These are phyloP conservation scores for Xestobium rufovillosum DNA, from an alignment of 2,888 invertebrate species.

Conservation along the genomic window DNA sequence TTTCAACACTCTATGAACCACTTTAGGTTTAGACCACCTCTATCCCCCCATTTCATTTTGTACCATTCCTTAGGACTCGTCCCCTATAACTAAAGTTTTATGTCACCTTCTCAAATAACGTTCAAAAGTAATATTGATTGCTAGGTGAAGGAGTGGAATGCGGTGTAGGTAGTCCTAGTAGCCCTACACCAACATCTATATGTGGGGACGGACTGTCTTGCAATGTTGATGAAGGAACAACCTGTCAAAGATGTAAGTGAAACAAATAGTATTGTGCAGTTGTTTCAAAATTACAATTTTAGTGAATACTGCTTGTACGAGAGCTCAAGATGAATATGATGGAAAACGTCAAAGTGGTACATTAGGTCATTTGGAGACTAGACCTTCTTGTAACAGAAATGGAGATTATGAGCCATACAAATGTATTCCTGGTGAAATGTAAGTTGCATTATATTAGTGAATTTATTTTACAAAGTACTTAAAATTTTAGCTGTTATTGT, in stretches of 20 bases:
- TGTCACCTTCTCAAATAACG: no score
- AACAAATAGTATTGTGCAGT: slow-evolving; percentile 3
- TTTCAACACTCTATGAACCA: no score
- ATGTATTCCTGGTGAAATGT: slow-evolving; percentile 63
- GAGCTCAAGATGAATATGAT: slow-evolving; percentile 45
- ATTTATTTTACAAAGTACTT: slow-evolving; percentile 9
- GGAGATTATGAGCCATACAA: slow-evolving; percentile 52
- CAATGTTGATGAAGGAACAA: slow-evolving; percentile 32
- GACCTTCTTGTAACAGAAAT: slow-evolving; percentile 56
- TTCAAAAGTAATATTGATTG: slow-evolving; percentile 24
- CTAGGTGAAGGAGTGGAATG: slow-evolving; percentile 49
- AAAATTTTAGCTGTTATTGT: slow-evolving; percentile 56
- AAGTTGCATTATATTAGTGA: slow-evolving; percentile 31
- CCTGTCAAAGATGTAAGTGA: slow-evolving; percentile 48
- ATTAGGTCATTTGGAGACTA: slow-evolving; percentile 48
- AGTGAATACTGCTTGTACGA: slow-evolving; percentile 35
- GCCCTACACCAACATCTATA: slow-evolving; percentile 48
- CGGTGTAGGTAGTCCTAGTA: slow-evolving; percentile 39
- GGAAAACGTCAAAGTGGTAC: slow-evolving; percentile 41
- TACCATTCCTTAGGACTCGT: no score
- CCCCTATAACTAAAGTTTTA: no score
- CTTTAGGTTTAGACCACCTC: no score
- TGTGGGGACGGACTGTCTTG: slow-evolving; percentile 56
- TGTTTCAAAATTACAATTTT: background rate
- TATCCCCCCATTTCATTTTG: no score